Conservation (phyloP, 2,888 invertebrate species). For the Coelinius sp. region DNA sequence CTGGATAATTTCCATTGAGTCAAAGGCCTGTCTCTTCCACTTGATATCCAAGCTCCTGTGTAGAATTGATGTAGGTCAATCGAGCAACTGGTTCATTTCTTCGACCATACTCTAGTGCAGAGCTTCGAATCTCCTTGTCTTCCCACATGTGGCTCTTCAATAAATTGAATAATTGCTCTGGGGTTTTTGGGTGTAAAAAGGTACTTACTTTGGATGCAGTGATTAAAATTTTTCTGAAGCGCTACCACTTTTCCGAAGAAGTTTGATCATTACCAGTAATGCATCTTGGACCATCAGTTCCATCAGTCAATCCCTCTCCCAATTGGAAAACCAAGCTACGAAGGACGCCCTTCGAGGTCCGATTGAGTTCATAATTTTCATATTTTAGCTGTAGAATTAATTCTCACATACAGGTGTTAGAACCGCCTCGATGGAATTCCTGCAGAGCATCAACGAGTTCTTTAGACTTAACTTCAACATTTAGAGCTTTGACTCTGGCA, state of each 20-base stretch:
- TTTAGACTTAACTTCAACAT: slow-evolving; percentile 36
- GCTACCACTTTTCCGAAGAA: slow-evolving; percentile 41
- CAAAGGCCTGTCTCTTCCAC: slow-evolving; percentile 40
- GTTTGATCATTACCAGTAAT: slow-evolving; percentile 31
- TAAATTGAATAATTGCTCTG: slow-evolving; percentile 41
- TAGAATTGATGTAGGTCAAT: slow-evolving; percentile 29
- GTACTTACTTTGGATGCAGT: slow-evolving; percentile 45
- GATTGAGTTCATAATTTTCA: slow-evolving; percentile 41
- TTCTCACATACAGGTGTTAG: slow-evolving; percentile 46
- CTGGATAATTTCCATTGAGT: slow-evolving; percentile 41
- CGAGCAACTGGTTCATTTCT: slow-evolving; percentile 40
- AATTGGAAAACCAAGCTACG: slow-evolving; percentile 40
- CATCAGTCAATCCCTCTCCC: slow-evolving; percentile 30
- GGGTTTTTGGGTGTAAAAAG: slow-evolving; percentile 37
- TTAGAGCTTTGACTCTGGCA: neutral
- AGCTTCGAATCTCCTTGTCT: slow-evolving; percentile 27
- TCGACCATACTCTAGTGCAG: slow-evolving; percentile 43
- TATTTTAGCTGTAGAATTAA: slow-evolving; percentile 40
- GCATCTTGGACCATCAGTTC: slow-evolving; percentile 27
- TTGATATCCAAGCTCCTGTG: slow-evolving; percentile 16
- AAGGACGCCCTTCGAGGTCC: slow-evolving; percentile 38
- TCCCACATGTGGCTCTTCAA: slow-evolving; percentile 39
- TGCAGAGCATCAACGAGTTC: slow-evolving; percentile 32
- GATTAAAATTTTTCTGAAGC: slow-evolving; percentile 43
- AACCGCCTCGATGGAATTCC: neutral